Percentiles rank a stretch among this genome's conserved stretches.
Evolutionary conservation across 2,888 invertebrate species (phyloP).

Genomic region (Athrips mouffetella): DNA sequence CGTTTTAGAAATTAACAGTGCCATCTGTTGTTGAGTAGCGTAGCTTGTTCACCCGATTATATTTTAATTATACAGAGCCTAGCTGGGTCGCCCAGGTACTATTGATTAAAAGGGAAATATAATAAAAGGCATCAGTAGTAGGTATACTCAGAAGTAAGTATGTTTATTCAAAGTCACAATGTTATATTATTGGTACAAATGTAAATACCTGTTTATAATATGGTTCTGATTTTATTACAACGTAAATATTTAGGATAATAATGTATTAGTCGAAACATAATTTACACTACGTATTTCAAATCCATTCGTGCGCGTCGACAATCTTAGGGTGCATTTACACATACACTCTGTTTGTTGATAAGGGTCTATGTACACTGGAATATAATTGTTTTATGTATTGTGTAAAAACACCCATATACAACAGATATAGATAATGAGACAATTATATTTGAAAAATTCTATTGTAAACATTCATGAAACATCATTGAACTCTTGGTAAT

Average conservation of each 20-base stretch:
- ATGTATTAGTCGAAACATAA: conserved; percentile 27
- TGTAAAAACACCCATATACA: conserved; percentile 1
- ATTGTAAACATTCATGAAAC: background rate
- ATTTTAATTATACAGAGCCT: background rate
- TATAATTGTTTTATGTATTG: background rate
- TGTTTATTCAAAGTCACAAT: conserved; percentile 39
- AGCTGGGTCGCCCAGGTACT: background rate
- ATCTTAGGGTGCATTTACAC: conserved; percentile 5
- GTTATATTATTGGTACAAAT: conserved; percentile 39
- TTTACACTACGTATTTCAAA: conserved; percentile 53
- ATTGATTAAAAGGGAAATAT: background rate
- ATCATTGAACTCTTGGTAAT: background rate
- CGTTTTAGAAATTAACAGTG: no score
- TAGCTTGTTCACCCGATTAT: no score
- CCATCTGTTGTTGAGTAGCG: no score
- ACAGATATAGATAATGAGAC: background rate
- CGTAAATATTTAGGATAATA: background rate
- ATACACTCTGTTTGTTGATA: background rate
- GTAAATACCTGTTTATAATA: conserved; percentile 23
- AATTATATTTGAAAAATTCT: background rate
- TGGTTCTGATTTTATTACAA: conserved; percentile 11
- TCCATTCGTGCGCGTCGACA: conserved; percentile 53
- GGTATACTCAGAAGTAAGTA: conserved; percentile 31
- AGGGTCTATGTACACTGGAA: background rate
- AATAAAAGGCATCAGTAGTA: background rate